phyloP scores from a whole-genome alignment of 1,140 invertebrate genomes.

The Neotoxoptera formosana region DNA sequence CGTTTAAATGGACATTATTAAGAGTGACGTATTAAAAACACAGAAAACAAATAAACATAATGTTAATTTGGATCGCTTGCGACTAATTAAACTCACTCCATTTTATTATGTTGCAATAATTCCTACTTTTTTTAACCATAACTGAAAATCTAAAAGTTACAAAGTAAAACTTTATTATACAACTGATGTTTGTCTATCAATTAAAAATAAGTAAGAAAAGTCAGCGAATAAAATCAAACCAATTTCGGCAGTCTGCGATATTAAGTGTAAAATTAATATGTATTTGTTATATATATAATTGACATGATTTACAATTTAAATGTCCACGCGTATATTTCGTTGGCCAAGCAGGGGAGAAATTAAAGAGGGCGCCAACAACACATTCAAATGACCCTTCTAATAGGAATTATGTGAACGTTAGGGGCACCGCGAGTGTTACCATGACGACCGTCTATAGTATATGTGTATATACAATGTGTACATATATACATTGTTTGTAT shows the following conservation, averaged over 20 bases:
- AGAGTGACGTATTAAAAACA: neutral
- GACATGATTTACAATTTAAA: conserved; percentile 30
- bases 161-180: neutral
- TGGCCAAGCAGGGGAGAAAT: neutral
- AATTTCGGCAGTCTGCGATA: neutral
- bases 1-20: neutral
- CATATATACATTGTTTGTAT: neutral
- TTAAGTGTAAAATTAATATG: neutral
- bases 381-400: conserved; percentile 40
- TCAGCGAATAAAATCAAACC: neutral
- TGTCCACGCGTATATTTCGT: neutral
- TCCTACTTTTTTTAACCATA: neutral
- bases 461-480: neutral
- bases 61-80: neutral
- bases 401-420: neutral
- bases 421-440: conserved; percentile 11
- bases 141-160: neutral
- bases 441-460: conserved; percentile 24
- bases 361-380: conserved; percentile 40
- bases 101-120: neutral
- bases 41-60: neutral
- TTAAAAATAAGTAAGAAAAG: neutral
- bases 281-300: neutral
- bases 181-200: neutral
- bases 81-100: neutral